phyloP scores from a whole-genome alignment of 2,113 vertebrate species.

The Corythaeola cristata region DNA sequence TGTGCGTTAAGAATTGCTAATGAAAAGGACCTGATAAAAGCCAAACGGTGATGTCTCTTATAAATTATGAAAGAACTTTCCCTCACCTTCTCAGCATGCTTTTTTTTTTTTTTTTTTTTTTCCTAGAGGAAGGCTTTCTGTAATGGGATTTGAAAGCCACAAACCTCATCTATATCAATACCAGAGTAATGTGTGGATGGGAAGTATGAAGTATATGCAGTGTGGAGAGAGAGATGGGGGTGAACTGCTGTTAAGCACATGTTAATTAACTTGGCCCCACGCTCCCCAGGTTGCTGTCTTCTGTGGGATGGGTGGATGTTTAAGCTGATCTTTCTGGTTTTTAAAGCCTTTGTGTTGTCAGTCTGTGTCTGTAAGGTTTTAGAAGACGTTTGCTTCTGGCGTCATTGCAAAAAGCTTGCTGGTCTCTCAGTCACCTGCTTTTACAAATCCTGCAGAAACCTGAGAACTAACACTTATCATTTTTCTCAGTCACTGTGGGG shows the following conservation, averaged over 20 bases:
- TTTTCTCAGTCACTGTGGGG: background rate
- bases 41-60: background rate
- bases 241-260: background rate
- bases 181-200: background rate
- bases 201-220: background rate
- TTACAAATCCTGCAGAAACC: background rate
- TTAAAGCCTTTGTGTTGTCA: background rate
- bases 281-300: background rate
- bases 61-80: background rate
- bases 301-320: background rate
- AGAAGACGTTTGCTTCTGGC: background rate
- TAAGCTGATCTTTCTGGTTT: background rate
- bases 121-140: background rate
- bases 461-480: background rate
- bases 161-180: background rate
- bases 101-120: background rate
- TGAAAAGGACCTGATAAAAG: background rate
- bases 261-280: background rate
- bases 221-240: background rate
- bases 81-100: background rate
- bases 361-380: background rate
- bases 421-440: background rate
- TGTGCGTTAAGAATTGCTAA: background rate
- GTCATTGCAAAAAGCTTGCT: background rate
- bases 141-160: constrained; percentile 10